These are phyloP conservation scores for Danaus melanippus DNA, from an alignment of 1,140 invertebrate species.

Conservation along the genomic window DNA sequence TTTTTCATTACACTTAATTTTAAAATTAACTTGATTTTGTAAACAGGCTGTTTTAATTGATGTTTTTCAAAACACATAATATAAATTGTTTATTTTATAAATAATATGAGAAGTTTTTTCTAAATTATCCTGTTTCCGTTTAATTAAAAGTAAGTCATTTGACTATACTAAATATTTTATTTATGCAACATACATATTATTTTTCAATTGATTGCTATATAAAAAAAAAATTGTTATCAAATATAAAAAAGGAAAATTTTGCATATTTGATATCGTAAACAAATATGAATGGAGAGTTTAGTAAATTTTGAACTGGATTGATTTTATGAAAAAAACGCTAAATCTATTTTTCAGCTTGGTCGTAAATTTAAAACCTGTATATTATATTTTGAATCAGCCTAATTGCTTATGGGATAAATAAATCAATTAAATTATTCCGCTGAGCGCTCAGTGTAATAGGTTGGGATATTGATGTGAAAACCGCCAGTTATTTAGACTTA, in stretches of 20 bases:
- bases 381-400: constrained; percentile 24
- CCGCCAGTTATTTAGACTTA: constrained; percentile 10
- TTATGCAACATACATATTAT: no score
- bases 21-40: constrained; percentile 4
- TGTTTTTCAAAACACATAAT: no score
- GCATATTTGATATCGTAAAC: no score
- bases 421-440: constrained; percentile 59
- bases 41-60: no score
- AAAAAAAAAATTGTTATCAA: no score
- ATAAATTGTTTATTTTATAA: no score
- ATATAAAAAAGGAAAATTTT: no score
- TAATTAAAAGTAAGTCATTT: no score
- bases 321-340: not conserved
- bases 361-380: constrained; percentile 21
- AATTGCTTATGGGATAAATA: constrained; percentile 58
- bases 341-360: constrained; percentile 5
- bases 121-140: no score
- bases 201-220: no score
- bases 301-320: constrained; percentile 3
- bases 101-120: no score
- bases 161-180: no score
- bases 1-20: constrained; percentile 3
- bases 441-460: constrained; percentile 39
- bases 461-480: constrained; percentile 18
- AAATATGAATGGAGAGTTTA: constrained; percentile 1